Conservation (phyloP, 2,888 invertebrate genomes). For the Sicus ferrugineus region DNA sequence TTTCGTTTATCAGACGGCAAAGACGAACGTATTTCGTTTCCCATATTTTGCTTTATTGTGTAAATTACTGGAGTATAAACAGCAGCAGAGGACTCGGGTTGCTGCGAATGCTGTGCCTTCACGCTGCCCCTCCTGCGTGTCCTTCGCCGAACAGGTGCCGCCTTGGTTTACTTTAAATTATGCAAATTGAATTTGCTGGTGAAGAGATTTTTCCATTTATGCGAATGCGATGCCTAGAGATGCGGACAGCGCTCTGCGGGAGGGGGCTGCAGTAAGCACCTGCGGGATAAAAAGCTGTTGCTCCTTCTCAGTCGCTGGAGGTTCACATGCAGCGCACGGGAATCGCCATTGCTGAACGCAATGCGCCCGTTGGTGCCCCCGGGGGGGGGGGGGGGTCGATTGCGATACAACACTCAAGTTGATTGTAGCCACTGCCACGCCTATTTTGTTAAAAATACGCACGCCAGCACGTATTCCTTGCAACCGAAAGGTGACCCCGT, state of each 20-base stretch:
- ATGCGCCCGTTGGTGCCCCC: background rate
- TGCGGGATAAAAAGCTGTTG: background rate
- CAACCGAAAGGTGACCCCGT: too few relatives aligned
- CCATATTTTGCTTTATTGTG: constrained; percentile 11
- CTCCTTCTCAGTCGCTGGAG: too few relatives aligned
- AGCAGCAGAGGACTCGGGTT: background rate
- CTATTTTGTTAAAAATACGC: too few relatives aligned
- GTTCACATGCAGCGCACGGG: background rate
- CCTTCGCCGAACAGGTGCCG: constrained; percentile 13
- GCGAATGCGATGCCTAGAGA: too few relatives aligned
- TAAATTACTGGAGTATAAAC: constrained; percentile 5
- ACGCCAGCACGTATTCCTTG: too few relatives aligned
- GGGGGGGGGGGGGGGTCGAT: too few relatives aligned
- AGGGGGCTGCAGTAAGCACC: background rate
- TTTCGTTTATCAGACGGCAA: background rate
- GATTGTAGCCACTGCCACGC: too few relatives aligned
- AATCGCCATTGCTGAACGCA: too few relatives aligned
- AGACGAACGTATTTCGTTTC: background rate
- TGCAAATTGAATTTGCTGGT: constrained; percentile 40
- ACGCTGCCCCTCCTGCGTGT: too few relatives aligned
- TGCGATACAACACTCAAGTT: too few relatives aligned
- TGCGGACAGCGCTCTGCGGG: too few relatives aligned
- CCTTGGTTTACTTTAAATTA: constrained; percentile 38
- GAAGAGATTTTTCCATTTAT: constrained; percentile 33
- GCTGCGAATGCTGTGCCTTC: background rate